Base-by-base conservation (phyloP, 2,113 vertebrate species). In the Murina feae region DNA sequence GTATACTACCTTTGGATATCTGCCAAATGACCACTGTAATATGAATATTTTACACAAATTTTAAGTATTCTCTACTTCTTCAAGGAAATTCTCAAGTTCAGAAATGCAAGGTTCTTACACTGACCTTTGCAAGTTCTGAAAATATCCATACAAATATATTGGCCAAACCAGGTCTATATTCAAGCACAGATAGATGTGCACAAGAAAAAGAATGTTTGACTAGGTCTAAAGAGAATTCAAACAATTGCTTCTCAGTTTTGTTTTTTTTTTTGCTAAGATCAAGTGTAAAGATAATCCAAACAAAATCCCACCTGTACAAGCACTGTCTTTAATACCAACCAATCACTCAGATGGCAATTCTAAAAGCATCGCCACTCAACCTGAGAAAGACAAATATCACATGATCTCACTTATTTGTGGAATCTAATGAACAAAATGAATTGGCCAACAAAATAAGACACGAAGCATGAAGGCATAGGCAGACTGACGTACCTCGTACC, bases 21-120 rank as follows among this genome's bases (percentile, higher is more conserved):
- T n/a, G n/a, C n/a, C n/a, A n/a, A n/a, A n/a, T n/a, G n/a, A n/a
- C n/a, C n/a, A n/a, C n/a, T n/a, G n/a, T n/a, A n/a, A n/a, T n/a
- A n/a, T n/a, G n/a, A n/a, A n/a, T n/a, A n/a, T 82, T 88, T 69
- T 84, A 55, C 32, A 55, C 28, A 81, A 28, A 89, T 80, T 93
- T 95, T 30, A 94, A 95, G 68, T 76, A 84, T 12, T 75, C 55
- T 74, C 85, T 74, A 91, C 17, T 90, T 9, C 35, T 42, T 14
- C 2, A 3, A 75, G n/a, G 93, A 93, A 32, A 9, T 71, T 96
- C 53, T 78, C 35, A 86, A 42, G 11, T 84, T 93, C 7, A 7
- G 49, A 97, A 95, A 88, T 25, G 80, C 5, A 55, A 39, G 74
- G 9, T 20, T 93, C 81, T 88, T 69, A 90, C 4, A 49, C 30